Percentiles rank a stretch among this genome's conserved stretches.
These are phyloP conservation scores for Cyphomyrus discorhynchus DNA, from an alignment of 2,113 vertebrate genomes.

Conservation along the genomic window DNA sequence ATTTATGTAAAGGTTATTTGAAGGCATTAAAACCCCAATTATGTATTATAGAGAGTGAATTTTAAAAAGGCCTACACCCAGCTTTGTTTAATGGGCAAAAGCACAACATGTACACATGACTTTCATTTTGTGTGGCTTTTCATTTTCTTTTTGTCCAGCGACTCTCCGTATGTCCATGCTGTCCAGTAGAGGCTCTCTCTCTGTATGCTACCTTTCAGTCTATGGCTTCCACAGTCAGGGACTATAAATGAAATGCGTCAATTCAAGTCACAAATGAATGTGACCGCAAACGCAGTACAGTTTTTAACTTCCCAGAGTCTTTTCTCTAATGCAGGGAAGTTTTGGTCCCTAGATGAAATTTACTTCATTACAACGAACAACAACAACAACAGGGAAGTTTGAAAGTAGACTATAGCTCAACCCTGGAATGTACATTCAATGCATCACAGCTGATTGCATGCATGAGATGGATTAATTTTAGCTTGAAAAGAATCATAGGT, in stretches of 20 bases:
- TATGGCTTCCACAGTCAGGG: neutral
- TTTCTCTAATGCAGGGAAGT: neutral
- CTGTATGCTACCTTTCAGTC: neutral
- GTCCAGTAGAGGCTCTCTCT: neutral
- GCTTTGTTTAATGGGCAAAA: neutral
- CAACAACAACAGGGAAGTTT: neutral
- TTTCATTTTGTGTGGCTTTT: neutral
- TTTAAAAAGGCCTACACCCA: neutral
- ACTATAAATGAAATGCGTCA: neutral
- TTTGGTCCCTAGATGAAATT: neutral
- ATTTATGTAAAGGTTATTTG: slow-evolving; percentile 34
- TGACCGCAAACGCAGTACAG: neutral
- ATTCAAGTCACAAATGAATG: neutral
- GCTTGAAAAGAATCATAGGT: neutral
- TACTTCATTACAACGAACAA: neutral
- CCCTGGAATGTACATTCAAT: neutral
- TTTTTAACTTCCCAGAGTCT: neutral
- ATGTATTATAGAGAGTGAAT: slow-evolving; percentile 10
- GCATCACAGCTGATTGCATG: neutral
- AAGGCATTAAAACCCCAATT: slow-evolving; percentile 18
- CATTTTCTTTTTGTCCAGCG: neutral
- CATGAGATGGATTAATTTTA: neutral
- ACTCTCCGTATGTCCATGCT: neutral
- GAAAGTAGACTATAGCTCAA: neutral
- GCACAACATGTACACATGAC: neutral